A percentile compares a stretch with the other conserved stretches of the same genome.
phyloP scores from a whole-genome alignment of 2,797 vertebrate genomes.

The Columba guinea region DNA sequence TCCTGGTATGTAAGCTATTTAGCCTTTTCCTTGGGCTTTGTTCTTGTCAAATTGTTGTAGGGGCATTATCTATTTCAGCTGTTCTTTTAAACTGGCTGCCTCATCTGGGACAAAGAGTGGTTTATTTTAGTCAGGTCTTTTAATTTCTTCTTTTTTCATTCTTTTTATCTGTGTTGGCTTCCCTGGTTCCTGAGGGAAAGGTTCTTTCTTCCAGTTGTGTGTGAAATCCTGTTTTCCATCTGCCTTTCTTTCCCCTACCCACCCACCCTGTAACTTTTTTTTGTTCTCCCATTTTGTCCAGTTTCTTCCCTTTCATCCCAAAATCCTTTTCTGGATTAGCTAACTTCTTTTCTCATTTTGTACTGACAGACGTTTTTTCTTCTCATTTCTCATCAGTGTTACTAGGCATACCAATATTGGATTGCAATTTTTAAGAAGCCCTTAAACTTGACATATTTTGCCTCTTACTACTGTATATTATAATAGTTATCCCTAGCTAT shows the following conservation, averaged over 20 bases:
- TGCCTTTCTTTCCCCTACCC: background rate
- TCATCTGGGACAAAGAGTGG: background rate
- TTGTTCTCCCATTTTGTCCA: background rate
- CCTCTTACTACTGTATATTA: background rate
- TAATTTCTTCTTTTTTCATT: background rate
- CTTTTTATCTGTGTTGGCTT: background rate
- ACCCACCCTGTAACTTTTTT: background rate
- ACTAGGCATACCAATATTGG: background rate
- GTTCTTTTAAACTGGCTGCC: background rate
- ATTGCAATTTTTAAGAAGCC: background rate
- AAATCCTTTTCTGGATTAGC: background rate
- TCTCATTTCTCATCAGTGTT: background rate
- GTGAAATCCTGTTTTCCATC: background rate
- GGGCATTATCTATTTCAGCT: background rate
- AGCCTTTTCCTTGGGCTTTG: background rate
- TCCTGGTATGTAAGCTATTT: background rate
- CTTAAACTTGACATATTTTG: background rate
- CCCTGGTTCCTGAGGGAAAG: background rate
- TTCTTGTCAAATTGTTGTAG: background rate
- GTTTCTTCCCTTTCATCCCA: background rate
- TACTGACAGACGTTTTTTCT: accelerated
- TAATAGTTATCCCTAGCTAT: background rate
- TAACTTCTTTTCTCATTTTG: background rate
- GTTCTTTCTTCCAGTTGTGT: background rate
- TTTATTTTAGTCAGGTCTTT: background rate